Conservation (phyloP, 2,888 invertebrate genomes). For the Apodemia duryi region DNA sequence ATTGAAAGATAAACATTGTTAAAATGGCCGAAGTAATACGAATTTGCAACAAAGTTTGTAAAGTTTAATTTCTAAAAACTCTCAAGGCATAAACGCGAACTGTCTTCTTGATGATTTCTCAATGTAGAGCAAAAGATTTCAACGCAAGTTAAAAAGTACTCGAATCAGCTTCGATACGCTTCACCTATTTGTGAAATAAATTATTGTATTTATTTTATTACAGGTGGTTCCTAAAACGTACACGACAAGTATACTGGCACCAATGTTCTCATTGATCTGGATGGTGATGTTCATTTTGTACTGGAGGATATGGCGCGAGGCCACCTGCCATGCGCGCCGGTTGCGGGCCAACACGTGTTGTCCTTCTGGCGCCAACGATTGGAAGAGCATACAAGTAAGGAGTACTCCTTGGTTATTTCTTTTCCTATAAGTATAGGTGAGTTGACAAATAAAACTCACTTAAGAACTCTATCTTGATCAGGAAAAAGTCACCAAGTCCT, state of each 20-base stretch:
- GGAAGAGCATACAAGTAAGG: constrained; percentile 87
- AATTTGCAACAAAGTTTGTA: no score
- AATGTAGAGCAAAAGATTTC: constrained; percentile 7
- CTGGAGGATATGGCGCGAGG: constrained; percentile 88
- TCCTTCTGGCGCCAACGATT: constrained; percentile 80
- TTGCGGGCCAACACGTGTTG: constrained; percentile 81
- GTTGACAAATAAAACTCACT: no score
- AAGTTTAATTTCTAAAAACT: no score
- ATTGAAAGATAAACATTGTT: no score
- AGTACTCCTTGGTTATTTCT: no score
- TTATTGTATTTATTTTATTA: constrained; percentile 29
- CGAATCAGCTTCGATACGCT: no score
- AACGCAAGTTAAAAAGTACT: neutral
- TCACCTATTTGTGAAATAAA: no score
- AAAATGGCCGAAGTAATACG: no score
- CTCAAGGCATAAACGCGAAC: no score
- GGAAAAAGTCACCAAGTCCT: no score
- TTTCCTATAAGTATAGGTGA: no score
- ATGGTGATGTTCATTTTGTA: constrained; percentile 86
- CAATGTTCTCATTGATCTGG: constrained; percentile 87
- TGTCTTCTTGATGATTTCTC: neutral
- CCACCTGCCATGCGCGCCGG: constrained; percentile 84
- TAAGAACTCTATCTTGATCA: no score
- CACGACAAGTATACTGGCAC: constrained; percentile 80
- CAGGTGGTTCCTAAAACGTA: constrained; percentile 74